Evolutionary conservation across 2,888 invertebrate genomes (phyloP), one percentile per base, ranked within the genome.

Genomic region (Notocelia uddmanniana): DNA sequence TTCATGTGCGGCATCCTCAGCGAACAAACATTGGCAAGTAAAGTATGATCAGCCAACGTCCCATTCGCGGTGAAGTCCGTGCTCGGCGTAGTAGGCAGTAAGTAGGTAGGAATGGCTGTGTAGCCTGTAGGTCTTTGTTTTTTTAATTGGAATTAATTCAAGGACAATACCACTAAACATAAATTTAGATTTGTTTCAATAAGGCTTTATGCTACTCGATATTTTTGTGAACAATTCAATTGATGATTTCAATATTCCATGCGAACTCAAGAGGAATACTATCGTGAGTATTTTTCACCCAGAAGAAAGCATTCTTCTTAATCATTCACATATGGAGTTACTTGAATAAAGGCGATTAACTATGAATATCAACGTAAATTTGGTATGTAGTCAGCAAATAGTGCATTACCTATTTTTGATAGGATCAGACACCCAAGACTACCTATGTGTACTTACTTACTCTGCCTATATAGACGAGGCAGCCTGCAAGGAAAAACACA

Each of bases 221-320:
- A 45, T 45, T 23, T 54, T 6, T 5, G 13, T 15, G 15, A n/a
- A n/a, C n/a, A n/a, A n/a, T 54, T 5, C 3, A 23, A 13, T 54
- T 2, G 6, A 21, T 54, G 6, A 23, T 23, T 1, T 54, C 5
- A 13, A 15, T 21, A 19, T 21, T 74, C n/a, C 52, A 21, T 59
- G 66, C 66, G 3, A 23, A 45, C 59, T 31, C 21, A 59, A 71
- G 70, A 71, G 70, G 66, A 45, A 59, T 66, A 41, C 34, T 71
- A 66, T 71, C 70, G 66, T 71, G 52, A 71, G 60, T 71, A 64
- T 45, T 18, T 57, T 60, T 11, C 3, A 1, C 31, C 6, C 3
- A 11, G 11, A 9, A 21, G 19, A 48, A 60, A 48, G 9, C 23
- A 23, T 60, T 23, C n/a, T 9, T n/a, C 19, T 10, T n/a, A 31